Evolutionary conservation across 2,888 invertebrate genomes (phyloP), one percentile per base, ranked within the genome.

Genomic region (Aspidiotus destructor): DNA sequence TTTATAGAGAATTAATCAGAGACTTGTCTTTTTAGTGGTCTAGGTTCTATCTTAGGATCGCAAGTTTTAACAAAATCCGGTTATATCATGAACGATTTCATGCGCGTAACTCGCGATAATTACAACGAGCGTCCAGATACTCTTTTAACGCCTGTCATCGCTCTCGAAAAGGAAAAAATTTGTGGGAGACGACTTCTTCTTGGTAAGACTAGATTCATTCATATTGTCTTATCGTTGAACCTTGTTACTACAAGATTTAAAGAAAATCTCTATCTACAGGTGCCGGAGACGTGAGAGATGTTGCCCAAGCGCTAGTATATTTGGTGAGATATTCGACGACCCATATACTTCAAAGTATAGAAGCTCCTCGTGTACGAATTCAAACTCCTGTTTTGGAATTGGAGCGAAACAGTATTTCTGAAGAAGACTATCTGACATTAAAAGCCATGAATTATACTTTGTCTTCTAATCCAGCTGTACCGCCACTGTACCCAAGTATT

Each of bases 401-500:
- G 15, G 70, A 71, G 68, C 53, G 48, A n/a, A 62, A 67, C 54
- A 16, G 40, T 28, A 41, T 71, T 44, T 58, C 67, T 53, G n/a
- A 62, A 16, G 11, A 70, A 65, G 48, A 70, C 62, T 41, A n/a
- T 52, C 70, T 73, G 62, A 70, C 74, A 8, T 54, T 73, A 9
- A 16, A 54, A 48, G 58, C 41, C 0, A 48, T 44, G 40, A 72
- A 72, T 41, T 73, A 72, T 69, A 73, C 73, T 71, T 74, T 77
- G 53, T 28, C 28, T 28, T 28, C 5, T 28, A 28, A 28, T 28
- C 72, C 74, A 55, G 71, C 73, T 54, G 73, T 77, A 48, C 70
- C 75, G 41, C 76, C 76, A 72, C 83, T 83, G 0, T 83, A 82
- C 74, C 77, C 80, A 68, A 85, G 86, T 72, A 82, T 85, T 69